Base-by-base conservation (phyloP, 2,888 invertebrate species). In the Ennomos erosarius region DNA sequence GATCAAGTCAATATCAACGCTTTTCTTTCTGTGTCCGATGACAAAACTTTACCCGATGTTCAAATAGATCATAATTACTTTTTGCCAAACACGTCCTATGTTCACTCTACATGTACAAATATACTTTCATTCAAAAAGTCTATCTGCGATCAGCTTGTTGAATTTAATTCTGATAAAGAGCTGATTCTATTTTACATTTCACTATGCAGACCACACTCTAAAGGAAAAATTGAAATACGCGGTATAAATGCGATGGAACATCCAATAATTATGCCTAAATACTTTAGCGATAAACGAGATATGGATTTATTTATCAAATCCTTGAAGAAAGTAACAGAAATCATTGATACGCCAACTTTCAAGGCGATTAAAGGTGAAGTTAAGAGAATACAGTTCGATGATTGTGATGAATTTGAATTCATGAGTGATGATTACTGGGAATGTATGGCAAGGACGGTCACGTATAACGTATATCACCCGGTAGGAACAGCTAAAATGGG, bases 11-110 rank as follows among this genome's bases (percentile, higher is more conserved):
- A 88, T 47, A 76, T 91, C 12, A 91, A 90, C 57, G 89, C 90
- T 44, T 91, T 91, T 65, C 54, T 90, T 5, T 85, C 90, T 1
- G 80, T 86, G 0, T 76, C 85, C 16, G 78, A 70, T 38, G 77
- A 73, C 11, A 85, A 84, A 71, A 37, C 51, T 3, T 65, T 89
- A 12, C 90, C 91, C 5, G 90, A 90, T 65, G 82, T 90, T 1
- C 90, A 91, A 75, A 82, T 90, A 59, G 90, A 90, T 62, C 90
- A 90, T 45, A 90, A 90, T 59, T 91, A 90, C 62, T 91, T 89
- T 50, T 74, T 85, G 10, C 81, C 84, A 39, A 87, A 90, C 40
- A 87, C 89, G 9, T 79, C 88, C 0, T 82, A 88, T 55, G 64
- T 90, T 0, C 74, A 75, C 53, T 75, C 82, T 5, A 82, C 80